phyloP scores from a whole-genome alignment of 1,140 invertebrate species.

The Bombus confusus region DNA sequence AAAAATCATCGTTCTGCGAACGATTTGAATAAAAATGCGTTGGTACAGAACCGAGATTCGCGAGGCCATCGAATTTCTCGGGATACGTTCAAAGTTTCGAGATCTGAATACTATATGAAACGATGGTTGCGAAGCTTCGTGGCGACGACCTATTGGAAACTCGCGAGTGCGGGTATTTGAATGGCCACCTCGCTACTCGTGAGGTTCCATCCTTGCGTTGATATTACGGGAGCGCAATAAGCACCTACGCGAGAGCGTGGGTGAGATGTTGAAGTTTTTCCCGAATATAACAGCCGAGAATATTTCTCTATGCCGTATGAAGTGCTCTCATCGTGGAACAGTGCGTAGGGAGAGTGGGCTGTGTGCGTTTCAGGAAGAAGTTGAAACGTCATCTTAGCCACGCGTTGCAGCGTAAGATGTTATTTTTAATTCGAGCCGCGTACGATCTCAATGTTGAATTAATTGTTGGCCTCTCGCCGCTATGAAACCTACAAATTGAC shows the following conservation, averaged over 20 bases:
- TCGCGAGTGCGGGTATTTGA: background rate
- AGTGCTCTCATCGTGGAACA: constrained; percentile 17
- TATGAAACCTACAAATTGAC: too few relatives aligned
- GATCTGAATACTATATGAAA: constrained; percentile 26
- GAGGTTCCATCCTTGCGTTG: constrained; percentile 25
- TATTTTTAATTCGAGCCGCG: constrained; percentile 25
- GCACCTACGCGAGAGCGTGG: constrained; percentile 50
- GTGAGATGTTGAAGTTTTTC: constrained; percentile 32
- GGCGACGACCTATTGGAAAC: constrained; percentile 10
- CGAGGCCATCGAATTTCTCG: background rate
- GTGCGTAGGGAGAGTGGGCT: constrained; percentile 7
- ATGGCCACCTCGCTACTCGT: constrained; percentile 25
- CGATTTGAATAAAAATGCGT: constrained; percentile 34
- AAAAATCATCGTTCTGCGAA: too few relatives aligned
- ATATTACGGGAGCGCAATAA: constrained; percentile 56
- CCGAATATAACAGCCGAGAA: constrained; percentile 17
- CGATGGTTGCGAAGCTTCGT: background rate
- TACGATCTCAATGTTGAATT: background rate
- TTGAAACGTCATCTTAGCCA: constrained; percentile 11
- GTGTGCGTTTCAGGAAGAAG: constrained; percentile 26
- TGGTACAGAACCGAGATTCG: background rate
- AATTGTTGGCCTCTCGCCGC: background rate
- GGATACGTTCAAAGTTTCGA: background rate
- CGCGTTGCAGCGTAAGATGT: background rate
- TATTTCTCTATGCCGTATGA: constrained; percentile 18